Evolutionary conservation across 2,113 vertebrate genomes (phyloP).

Genomic region (Triplophysa siluroides): DNA sequence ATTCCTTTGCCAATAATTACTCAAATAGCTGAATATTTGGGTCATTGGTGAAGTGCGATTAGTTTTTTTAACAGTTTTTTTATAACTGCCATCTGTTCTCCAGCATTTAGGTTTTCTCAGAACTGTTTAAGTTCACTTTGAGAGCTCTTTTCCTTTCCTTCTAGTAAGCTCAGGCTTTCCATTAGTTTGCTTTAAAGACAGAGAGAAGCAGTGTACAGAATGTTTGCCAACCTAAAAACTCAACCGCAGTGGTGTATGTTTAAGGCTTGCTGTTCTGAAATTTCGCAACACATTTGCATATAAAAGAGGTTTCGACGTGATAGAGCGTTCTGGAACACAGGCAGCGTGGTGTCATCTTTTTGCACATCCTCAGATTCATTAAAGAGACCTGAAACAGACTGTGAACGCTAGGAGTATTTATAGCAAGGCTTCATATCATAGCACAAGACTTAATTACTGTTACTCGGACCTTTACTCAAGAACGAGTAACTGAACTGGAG

Average conservation of each 20-base stretch:
- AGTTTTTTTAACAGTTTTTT: not conserved
- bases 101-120: too few relatives aligned
- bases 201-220: too few relatives aligned
- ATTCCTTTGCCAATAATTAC: too few relatives aligned
- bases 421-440: constrained; percentile 46
- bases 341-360: not conserved
- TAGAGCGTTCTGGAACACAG: not conserved
- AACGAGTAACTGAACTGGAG: constrained; percentile 6
- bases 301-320: not conserved
- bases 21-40: too few relatives aligned
- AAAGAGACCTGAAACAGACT: constrained; percentile 51
- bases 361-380: constrained; percentile 57
- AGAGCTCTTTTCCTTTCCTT: too few relatives aligned
- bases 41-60: not conserved
- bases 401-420: constrained; percentile 56
- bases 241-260: not conserved
- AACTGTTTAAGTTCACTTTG: too few relatives aligned
- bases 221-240: too few relatives aligned
- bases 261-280: not conserved
- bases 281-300: not conserved
- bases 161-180: too few relatives aligned
- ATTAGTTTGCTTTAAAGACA: too few relatives aligned
- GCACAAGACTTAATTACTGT: constrained; percentile 56
- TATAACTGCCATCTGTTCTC: too few relatives aligned
- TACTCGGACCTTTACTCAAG: constrained; percentile 33